Percentiles rank a stretch among this genome's conserved stretches.
These are phyloP conservation scores for Eptesicus fuscus DNA, from an alignment of 2,113 vertebrate species.

Conservation along the genomic window DNA sequence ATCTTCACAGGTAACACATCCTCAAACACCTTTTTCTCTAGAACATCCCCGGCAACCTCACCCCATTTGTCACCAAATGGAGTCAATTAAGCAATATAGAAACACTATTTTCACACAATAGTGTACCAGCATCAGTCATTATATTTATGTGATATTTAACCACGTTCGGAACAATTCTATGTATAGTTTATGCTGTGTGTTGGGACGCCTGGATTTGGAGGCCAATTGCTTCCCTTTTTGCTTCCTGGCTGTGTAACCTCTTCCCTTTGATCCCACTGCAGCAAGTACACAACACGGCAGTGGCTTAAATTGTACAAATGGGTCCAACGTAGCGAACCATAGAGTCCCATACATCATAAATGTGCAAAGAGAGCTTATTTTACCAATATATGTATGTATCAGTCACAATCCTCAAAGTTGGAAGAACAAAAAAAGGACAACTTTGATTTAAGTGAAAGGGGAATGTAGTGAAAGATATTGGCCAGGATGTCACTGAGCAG, in stretches of 20 bases:
- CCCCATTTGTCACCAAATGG: not conserved
- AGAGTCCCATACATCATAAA: not conserved
- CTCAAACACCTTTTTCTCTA: not conserved
- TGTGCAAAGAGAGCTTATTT: not conserved
- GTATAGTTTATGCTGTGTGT: not conserved
- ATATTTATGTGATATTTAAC: not conserved
- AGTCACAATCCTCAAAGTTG: not conserved
- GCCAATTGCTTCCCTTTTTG: not conserved
- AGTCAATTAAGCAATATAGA: not conserved
- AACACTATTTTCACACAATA: not conserved
- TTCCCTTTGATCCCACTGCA: not conserved
- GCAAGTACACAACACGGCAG: not conserved
- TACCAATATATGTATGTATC: not conserved
- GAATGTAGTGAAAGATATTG: not conserved
- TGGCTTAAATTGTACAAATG: not conserved
- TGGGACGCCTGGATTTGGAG: not conserved
- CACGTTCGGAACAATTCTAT: not conserved
- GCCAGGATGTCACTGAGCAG: not conserved
- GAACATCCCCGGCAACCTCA: not conserved
- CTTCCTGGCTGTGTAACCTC: not conserved
- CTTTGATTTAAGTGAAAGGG: not conserved
- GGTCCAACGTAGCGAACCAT: not conserved
- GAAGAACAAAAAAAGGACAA: not conserved
- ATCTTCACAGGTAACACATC: not conserved
- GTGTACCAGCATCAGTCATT: not conserved